A percentile compares a stretch with the other conserved stretches of the same genome.
Evolutionary conservation across 2,113 vertebrate genomes (phyloP).

Genomic region (Sarotherodon lohbergeri): DNA sequence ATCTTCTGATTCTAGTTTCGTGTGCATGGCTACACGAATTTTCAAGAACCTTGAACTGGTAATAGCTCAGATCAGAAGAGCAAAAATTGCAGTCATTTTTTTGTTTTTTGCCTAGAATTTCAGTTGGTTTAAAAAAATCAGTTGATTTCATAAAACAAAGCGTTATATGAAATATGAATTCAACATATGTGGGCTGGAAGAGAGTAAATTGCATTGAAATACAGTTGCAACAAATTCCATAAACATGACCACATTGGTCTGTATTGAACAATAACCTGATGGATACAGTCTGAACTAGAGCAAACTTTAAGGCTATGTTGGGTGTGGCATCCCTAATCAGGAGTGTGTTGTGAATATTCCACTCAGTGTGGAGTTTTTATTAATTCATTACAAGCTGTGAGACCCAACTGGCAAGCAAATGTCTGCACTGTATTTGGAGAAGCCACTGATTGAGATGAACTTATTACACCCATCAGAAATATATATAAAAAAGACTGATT

Average conservation of each 20-base stretch:
- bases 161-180: neutral
- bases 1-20: neutral
- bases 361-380: neutral
- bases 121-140: neutral
- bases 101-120: neutral
- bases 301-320: neutral
- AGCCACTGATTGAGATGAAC: neutral
- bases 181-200: neutral
- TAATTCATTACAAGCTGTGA: slow-evolving; percentile 19
- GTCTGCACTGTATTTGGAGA: neutral
- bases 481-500: neutral
- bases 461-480: neutral
- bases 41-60: neutral
- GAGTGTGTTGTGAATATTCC: neutral
- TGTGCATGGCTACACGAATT: neutral
- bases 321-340: neutral
- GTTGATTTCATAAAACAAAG: neutral
- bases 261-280: neutral
- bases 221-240: neutral
- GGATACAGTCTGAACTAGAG: neutral
- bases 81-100: neutral
- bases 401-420: slow-evolving; percentile 3
- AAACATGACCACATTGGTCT: neutral
- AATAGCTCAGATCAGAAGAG: neutral
- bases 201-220: neutral